Evolutionary conservation across 2,113 vertebrate genomes (phyloP).

Genomic region (Artemisiospiza belli): DNA sequence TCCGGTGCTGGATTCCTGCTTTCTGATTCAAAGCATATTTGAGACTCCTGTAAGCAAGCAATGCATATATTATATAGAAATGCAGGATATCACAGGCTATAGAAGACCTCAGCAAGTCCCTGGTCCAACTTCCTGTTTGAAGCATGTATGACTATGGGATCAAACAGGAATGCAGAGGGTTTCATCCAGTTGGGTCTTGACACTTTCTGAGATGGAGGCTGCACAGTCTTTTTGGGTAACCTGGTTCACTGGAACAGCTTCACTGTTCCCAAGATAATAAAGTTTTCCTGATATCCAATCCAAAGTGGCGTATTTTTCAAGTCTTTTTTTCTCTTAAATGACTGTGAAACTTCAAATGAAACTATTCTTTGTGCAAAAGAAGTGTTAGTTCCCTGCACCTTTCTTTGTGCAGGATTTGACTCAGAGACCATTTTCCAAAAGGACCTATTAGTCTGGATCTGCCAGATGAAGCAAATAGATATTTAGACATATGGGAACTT

Average conservation of each 20-base stretch:
- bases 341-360: neutral
- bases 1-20: neutral
- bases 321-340: neutral
- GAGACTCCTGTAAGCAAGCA: neutral
- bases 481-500: neutral
- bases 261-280: neutral
- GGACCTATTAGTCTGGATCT: neutral
- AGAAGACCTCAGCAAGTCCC: neutral
- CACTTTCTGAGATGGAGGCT: neutral
- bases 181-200: neutral
- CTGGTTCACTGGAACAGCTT: neutral
- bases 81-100: fast-evolving
- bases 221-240: neutral
- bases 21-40: neutral
- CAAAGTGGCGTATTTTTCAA: neutral
- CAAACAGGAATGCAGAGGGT: neutral
- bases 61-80: neutral
- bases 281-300: neutral
- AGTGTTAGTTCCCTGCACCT: neutral
- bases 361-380: neutral
- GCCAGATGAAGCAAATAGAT: neutral
- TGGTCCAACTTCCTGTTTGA: neutral
- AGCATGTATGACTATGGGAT: neutral
- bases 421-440: neutral
- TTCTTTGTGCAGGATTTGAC: neutral